Conservation (phyloP, 2,797 vertebrate species). For the Bovichtus variegatus region DNA sequence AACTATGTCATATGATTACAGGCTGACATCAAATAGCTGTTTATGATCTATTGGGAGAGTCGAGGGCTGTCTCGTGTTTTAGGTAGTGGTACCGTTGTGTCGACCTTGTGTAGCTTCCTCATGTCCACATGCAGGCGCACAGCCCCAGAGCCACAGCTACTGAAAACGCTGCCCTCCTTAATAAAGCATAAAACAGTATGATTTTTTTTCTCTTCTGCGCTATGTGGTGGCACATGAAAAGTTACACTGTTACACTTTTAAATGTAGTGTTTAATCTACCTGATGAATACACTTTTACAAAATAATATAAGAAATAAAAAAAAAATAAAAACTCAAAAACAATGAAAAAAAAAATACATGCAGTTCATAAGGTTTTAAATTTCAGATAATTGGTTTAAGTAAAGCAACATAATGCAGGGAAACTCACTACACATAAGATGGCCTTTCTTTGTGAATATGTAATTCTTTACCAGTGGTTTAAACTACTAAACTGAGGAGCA, state of each 20-base stretch:
- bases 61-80: slow-evolving; percentile 55
- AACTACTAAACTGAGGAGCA: slow-evolving; percentile 8
- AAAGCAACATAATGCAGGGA: not conserved
- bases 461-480: not conserved
- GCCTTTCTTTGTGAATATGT: not conserved
- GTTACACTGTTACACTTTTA: slow-evolving; percentile 28
- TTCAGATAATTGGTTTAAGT: not conserved
- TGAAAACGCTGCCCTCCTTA: slow-evolving; percentile 42
- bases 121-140: slow-evolving; percentile 74
- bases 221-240: slow-evolving; percentile 27
- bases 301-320: not conserved
- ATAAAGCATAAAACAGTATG: slow-evolving; percentile 3
- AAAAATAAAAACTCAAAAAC: slow-evolving; percentile 15
- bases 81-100: slow-evolving; percentile 51
- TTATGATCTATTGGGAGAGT: slow-evolving; percentile 58
- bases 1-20: slow-evolving; percentile 61
- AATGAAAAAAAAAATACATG: not conserved
- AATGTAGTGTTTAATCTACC: not conserved
- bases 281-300: not conserved
- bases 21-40: slow-evolving; percentile 58
- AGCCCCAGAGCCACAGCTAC: slow-evolving; percentile 41
- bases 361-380: slow-evolving; percentile 19
- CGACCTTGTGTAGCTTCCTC: slow-evolving; percentile 74
- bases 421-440: not conserved
- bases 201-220: not conserved